Conservation (phyloP, 2,113 vertebrate species). For the Limnothrissa miodon region DNA sequence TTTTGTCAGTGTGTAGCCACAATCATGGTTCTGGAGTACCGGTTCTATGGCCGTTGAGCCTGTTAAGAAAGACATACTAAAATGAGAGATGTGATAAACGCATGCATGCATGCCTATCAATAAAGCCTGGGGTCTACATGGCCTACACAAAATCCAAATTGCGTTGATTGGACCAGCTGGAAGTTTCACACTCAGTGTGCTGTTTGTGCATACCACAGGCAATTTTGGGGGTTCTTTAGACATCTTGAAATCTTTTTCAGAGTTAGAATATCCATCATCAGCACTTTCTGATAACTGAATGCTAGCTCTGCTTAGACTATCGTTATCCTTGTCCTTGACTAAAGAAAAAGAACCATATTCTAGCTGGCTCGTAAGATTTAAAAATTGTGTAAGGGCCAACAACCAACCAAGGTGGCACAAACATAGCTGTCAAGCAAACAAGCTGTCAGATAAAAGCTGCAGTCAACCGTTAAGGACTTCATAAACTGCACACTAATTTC, state of each 20-base stretch:
- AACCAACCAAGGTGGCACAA: background rate
- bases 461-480: background rate
- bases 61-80: constrained; percentile 3
- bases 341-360: background rate
- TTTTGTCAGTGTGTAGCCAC: constrained; percentile 49
- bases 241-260: background rate
- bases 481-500: background rate
- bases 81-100: background rate
- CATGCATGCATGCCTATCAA: background rate
- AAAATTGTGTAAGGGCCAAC: background rate
- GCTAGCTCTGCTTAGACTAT: background rate
- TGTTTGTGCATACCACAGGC: constrained; percentile 35
- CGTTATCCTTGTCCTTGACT: background rate
- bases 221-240: background rate
- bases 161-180: constrained; percentile 31
- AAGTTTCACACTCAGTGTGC: constrained; percentile 47
- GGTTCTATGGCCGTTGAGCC: constrained; percentile 27
- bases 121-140: background rate
- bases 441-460: background rate
- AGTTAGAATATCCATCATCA: background rate
- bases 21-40: constrained; percentile 29
- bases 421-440: background rate
- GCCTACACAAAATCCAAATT: constrained; percentile 58
- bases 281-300: background rate
- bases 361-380: background rate